Percentiles rank a stretch among this genome's conserved stretches.
Conservation (phyloP, 2,888 invertebrate species). For the Tetranychus piercei region DNA sequence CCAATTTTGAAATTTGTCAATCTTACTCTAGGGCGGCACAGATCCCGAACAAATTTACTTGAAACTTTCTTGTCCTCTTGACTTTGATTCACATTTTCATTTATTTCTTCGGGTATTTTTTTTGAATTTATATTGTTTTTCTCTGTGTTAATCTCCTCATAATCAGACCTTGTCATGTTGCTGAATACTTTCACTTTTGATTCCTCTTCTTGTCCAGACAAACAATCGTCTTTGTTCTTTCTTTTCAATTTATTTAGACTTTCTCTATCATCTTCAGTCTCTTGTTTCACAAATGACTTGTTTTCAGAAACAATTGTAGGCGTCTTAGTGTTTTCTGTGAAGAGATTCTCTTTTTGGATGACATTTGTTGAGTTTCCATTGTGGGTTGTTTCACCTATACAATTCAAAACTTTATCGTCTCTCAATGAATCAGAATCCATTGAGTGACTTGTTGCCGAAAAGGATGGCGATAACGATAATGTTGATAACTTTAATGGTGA, state of each 20-base stretch:
- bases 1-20: slow-evolving; percentile 20
- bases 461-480: too few species aligned
- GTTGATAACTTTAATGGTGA: too few species aligned
- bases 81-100: not conserved
- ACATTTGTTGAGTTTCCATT: not conserved
- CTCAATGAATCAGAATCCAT: not conserved
- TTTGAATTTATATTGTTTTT: not conserved
- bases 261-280: not conserved
- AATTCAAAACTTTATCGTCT: not conserved
- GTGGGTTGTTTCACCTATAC: not conserved
- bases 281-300: not conserved
- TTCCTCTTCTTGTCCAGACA: not conserved
- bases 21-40: slow-evolving; percentile 16
- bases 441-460: not conserved
- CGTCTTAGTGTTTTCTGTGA: not conserved
- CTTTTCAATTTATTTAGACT: too few species aligned
- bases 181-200: too few species aligned
- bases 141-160: too few species aligned
- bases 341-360: not conserved
- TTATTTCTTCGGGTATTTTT: not conserved
- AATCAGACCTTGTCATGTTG: not conserved
- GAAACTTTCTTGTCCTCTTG: slow-evolving; percentile 3
- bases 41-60: slow-evolving; percentile 10
- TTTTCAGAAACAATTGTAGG: not conserved
- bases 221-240: not conserved